A percentile compares a stretch with the other conserved stretches of the same genome.
These are phyloP conservation scores for Nautilus pompilius DNA, from an alignment of 1,140 invertebrate genomes.

Conservation along the genomic window DNA sequence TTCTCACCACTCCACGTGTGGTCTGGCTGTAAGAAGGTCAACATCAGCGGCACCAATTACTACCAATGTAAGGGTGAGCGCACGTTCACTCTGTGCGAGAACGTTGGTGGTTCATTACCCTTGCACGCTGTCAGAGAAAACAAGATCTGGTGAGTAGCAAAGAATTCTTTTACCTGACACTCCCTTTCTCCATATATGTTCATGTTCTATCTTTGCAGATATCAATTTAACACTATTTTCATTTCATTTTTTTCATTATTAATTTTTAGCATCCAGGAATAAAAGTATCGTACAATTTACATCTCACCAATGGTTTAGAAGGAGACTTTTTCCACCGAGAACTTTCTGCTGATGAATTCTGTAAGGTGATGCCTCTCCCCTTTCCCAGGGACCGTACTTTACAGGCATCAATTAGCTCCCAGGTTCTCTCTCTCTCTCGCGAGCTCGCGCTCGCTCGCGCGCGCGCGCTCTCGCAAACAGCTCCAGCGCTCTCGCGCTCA, in stretches of 20 bases:
- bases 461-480: too few relatives aligned
- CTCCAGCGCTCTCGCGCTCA: too few relatives aligned
- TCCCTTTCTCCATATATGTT: background rate
- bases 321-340: slow-evolving; percentile 79
- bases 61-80: slow-evolving; percentile 48
- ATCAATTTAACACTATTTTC: slow-evolving; percentile 6
- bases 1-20: background rate
- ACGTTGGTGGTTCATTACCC: slow-evolving; percentile 58
- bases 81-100: slow-evolving; percentile 33
- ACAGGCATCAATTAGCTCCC: too few relatives aligned
- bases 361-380: slow-evolving; percentile 66
- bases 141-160: background rate
- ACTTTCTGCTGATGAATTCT: slow-evolving; percentile 90
- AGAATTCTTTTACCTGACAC: background rate
- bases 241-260: slow-evolving; percentile 25
- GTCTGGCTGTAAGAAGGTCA: slow-evolving; percentile 7
- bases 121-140: slow-evolving; percentile 64
- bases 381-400: background rate
- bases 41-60: slow-evolving; percentile 16
- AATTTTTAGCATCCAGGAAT: slow-evolving; percentile 62
- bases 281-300: slow-evolving; percentile 67
- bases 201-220: background rate
- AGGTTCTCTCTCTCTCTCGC: too few relatives aligned
- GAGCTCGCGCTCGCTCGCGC: too few relatives aligned
- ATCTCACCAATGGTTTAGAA: slow-evolving; percentile 76